Conservation (phyloP, 1,140 invertebrate genomes). For the Pemphigus obesinymphae region DNA sequence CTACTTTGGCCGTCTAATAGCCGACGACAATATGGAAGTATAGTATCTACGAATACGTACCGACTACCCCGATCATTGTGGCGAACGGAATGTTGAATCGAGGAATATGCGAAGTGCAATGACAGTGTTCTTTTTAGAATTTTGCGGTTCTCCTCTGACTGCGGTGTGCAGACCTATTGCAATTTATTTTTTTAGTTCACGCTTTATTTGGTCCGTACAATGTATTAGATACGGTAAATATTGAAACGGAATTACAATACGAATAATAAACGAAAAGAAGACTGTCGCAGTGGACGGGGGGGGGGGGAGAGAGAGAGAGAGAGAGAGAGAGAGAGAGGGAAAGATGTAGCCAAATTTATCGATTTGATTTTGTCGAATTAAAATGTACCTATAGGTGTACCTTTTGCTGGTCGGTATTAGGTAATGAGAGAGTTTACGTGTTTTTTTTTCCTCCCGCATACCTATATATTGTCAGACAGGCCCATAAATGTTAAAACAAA, state of each 20-base stretch:
- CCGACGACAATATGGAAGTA: neutral
- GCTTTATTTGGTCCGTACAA: constrained; percentile 31
- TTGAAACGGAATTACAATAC: constrained; percentile 23
- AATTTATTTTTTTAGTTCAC: constrained; percentile 40
- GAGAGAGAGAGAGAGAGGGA: no score
- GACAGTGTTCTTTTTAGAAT: constrained; percentile 33
- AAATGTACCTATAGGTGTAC: no score
- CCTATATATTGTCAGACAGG: no score
- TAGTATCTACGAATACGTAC: no score
- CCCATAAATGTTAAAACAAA: neutral
- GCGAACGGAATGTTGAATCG: constrained; percentile 17
- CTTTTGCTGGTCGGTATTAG: no score
- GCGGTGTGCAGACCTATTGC: constrained; percentile 12
- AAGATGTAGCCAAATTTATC: neutral
- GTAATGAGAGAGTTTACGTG: neutral
- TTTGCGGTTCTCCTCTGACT: constrained; percentile 15
- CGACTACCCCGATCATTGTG: neutral
- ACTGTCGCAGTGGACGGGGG: neutral
- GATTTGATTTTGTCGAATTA: neutral
- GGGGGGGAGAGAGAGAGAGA: no score
- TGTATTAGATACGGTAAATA: constrained; percentile 38
- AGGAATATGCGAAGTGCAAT: constrained; percentile 13
- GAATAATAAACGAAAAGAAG: neutral
- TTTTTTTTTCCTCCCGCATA: neutral
- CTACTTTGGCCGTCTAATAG: neutral